phyloP scores from a whole-genome alignment of 2,113 vertebrate genomes.

The Lepisosteus osseus region DNA sequence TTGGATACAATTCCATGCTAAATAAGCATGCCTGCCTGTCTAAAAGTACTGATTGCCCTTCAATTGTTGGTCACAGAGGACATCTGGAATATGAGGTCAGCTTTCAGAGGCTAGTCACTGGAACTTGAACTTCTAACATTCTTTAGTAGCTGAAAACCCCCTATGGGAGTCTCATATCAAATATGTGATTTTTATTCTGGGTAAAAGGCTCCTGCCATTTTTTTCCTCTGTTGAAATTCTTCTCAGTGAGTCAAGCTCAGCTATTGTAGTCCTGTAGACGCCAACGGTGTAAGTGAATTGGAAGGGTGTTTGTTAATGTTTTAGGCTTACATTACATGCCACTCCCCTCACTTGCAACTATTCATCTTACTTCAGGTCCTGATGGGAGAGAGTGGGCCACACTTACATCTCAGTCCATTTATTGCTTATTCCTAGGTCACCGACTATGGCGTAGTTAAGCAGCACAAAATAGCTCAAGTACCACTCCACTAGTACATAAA shows the following conservation, averaged over 20 bases:
- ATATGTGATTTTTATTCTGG: constrained; percentile 37
- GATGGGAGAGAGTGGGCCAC: background rate
- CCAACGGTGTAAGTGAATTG: background rate
- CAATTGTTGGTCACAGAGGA: constrained; percentile 54
- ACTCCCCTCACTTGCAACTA: background rate
- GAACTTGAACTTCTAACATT: constrained; percentile 57
- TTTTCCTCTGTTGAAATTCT: constrained; percentile 14
- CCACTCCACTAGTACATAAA: background rate
- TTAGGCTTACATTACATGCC: background rate
- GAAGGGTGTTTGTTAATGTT: background rate
- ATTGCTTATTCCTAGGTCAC: background rate
- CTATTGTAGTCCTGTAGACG: background rate
- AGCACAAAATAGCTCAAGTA: background rate
- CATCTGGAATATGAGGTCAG: constrained; percentile 47
- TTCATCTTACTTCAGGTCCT: background rate
- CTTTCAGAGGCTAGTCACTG: constrained; percentile 59
- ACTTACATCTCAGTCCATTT: background rate
- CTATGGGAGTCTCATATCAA: constrained; percentile 49
- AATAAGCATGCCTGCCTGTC: constrained; percentile 22
- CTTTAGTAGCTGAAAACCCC: constrained; percentile 42
- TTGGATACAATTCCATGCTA: constrained; percentile 12
- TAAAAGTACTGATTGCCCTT: constrained; percentile 38
- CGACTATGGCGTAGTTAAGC: background rate
- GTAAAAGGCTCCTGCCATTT: constrained; percentile 33
- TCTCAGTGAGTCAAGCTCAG: constrained; percentile 8